A percentile compares a stretch with the other conserved stretches of the same genome.
Evolutionary conservation across 2,797 vertebrate species (phyloP).

Genomic region (Psittacula echo): DNA sequence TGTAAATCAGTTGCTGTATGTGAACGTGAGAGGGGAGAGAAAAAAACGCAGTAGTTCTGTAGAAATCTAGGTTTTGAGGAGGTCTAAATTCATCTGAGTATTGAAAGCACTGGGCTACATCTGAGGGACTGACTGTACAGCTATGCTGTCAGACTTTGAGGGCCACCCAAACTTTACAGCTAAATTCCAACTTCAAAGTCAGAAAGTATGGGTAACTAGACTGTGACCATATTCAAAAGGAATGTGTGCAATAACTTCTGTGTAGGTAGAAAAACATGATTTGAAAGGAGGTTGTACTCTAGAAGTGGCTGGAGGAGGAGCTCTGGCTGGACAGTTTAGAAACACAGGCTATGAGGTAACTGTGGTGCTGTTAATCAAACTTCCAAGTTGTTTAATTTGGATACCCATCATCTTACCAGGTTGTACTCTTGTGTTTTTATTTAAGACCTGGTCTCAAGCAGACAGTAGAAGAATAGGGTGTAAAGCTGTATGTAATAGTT

Average conservation of each 20-base stretch:
- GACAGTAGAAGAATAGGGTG: neutral
- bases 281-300: neutral
- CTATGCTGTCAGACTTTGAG: neutral
- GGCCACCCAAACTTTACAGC: neutral
- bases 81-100: neutral
- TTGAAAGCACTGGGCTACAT: neutral
- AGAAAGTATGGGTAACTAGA: neutral
- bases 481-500: neutral
- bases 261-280: neutral
- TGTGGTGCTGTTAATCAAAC: neutral
- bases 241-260: neutral
- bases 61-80: neutral
- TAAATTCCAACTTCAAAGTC: neutral
- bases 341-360: neutral
- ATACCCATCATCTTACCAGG: neutral
- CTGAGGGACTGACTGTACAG: neutral
- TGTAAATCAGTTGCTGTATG: neutral
- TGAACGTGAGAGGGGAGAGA: neutral
- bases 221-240: neutral
- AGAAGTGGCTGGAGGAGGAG: neutral
- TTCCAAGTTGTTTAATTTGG: neutral
- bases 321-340: neutral
- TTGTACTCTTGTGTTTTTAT: neutral
- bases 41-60: neutral
- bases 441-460: neutral